Base-by-base conservation (phyloP, 2,113 vertebrate genomes). In the Erpornis zantholeuca region DNA sequence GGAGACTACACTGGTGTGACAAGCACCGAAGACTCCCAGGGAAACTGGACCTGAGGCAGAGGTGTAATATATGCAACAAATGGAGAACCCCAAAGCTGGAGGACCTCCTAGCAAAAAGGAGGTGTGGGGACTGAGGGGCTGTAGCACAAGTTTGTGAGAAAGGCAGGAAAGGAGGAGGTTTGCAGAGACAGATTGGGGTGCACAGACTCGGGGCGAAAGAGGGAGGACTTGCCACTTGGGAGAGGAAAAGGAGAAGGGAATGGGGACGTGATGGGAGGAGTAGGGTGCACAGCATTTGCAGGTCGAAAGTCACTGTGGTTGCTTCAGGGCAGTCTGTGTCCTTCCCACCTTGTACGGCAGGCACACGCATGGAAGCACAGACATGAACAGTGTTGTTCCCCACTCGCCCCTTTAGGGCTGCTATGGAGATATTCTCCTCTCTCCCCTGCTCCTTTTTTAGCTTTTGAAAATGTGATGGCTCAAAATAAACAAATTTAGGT, bases 1-100 rank as follows among this genome's bases (percentile, higher is more conserved):
- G 53, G 38, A 86, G 29, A 9, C 25, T n/a, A 4, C 0, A 0
- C 1, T 29, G 19, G 4, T 4, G 3, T 36, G 63, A 44, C 11
- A 13, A 8, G 21, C 7, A 29, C 23, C 0, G 0, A 44, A 76
- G 27, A 15, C 57, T 86, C 36, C 25, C 57, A 49, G 50, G 6
- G 33, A 69, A 76, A 42, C 31, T 49, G 56, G 52, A 35, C 20
- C 35, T 1, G 0, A 76, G 45, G 17, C 29, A 24, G 22, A 60
- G 20, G 29, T 3, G 1, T 72, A 40, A 64, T 35, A 15, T 4
- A 2, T 15, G 20, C 12, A 15, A 22, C 63, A 72, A 40, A 54
- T 16, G 7, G 35, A 59, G 49, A 76, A 29, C 22, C 71, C 52
- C 44, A 63, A 36, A 47, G 24, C 0, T 36, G n/a, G 16, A 79